These are phyloP conservation scores for Limnephilus auricula DNA, from an alignment of 2,888 invertebrate species.

Conservation along the genomic window DNA sequence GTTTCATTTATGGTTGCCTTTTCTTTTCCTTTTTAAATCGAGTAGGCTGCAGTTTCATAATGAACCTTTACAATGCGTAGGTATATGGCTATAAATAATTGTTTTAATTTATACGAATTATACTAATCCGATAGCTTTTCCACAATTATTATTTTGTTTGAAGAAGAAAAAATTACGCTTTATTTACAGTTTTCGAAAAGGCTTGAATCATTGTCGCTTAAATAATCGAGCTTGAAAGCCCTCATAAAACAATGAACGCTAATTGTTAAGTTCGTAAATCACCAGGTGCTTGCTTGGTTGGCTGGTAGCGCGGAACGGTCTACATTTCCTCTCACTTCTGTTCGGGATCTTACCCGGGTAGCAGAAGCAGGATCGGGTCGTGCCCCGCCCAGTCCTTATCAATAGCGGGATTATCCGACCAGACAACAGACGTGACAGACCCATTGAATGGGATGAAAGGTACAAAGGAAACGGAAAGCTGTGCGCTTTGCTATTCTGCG, in stretches of 20 bases:
- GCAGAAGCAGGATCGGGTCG: neutral
- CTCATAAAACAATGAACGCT: neutral
- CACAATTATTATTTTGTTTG: neutral
- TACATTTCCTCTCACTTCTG: neutral
- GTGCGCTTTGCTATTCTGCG: slow-evolving; percentile 29
- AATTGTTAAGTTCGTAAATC: slow-evolving; percentile 35
- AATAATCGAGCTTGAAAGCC: neutral
- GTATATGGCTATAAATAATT: neutral
- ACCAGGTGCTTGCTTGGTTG: neutral
- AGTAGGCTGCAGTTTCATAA: neutral
- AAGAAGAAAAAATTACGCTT: neutral
- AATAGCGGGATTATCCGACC: slow-evolving; percentile 37
- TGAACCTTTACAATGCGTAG: neutral
- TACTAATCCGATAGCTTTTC: neutral
- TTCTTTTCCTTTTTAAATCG: neutral
- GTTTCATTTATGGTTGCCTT: too few relatives aligned
- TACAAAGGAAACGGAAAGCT: neutral
- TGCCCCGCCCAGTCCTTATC: slow-evolving; percentile 21
- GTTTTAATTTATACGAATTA: neutral
- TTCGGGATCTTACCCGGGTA: neutral
- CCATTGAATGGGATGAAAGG: slow-evolving; percentile 35
- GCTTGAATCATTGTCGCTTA: neutral
- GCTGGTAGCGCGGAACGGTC: neutral
- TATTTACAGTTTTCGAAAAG: neutral
- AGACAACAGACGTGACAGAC: slow-evolving; percentile 32